Base-by-base conservation (phyloP, 2,797 vertebrate species). In the Lacerta agilis region DNA sequence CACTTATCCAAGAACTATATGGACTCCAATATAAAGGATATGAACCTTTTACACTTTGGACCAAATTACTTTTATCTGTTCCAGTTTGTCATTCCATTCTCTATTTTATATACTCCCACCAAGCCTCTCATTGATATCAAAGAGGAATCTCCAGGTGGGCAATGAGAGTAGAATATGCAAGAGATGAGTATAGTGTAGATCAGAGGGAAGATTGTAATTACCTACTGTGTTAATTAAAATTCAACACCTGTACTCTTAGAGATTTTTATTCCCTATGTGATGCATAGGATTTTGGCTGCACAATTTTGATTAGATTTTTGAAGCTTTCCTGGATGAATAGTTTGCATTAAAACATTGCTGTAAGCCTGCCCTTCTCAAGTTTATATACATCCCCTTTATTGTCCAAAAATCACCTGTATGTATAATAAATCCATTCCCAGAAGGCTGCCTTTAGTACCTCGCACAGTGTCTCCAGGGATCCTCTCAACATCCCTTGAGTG, bases 181-280 rank as follows among this genome's bases (percentile, higher is more conserved):
- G 81, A 86, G 6, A 3, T 15, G 13, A 77, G 29, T 79, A 45
- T 73, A 88, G 93, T 49, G 23, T 20, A 86, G 45, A 88, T 79
- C n/a, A 86, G 78, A 91, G 55, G 18, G 25, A 91, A 95, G 90
- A 87, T 64, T 71, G 27, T 49, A 92, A 91, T 92, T 92, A 82
- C 33, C 13, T 83, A 76, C 77, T 0, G 1, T 92, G 86, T 90
- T 93, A 94, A 94, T 93, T 93, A 93, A 94, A 93, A 85, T 83
- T 90, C 92, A 92, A 43, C 66, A 92, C 90, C 91, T 93, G 45
- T 3, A 38, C 1, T 90, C 83, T 92, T 86, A 81, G 15, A 69
- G 3, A 79, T 82, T 90, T 43, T 90, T 43, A 91, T 93, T 89
- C 75, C 1, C 33, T 85, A 4, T 0, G 84, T 87, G 73, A 77